Conservation (phyloP, 2,113 vertebrate genomes). For the Serinus canaria region DNA sequence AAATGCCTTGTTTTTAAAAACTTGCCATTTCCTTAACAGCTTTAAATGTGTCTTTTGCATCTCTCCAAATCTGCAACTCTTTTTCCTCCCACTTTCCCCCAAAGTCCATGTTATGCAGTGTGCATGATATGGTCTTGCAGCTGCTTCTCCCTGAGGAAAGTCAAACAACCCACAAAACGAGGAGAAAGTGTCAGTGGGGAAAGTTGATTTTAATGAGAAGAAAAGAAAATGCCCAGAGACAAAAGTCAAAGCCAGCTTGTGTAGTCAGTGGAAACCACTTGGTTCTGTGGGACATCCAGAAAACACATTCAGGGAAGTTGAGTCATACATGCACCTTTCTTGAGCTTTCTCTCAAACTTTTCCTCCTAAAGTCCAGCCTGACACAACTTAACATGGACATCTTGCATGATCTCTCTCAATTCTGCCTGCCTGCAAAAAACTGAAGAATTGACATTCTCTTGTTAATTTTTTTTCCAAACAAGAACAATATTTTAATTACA, state of each 20-base stretch:
- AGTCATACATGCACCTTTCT: neutral
- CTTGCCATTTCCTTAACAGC: neutral
- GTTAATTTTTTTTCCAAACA: neutral
- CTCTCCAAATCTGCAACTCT: neutral
- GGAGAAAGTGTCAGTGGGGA: neutral
- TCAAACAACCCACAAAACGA: neutral
- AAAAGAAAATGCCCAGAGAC: neutral
- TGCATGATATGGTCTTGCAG: neutral
- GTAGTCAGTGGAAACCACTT: neutral
- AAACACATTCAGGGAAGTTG: neutral
- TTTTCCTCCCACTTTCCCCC: neutral
- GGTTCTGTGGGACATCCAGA: neutral
- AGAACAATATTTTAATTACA: neutral
- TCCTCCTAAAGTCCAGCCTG: neutral
- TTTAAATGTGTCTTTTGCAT: conserved; percentile 3
- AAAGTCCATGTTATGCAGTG: neutral
- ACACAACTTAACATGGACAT: neutral
- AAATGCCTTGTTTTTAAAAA: conserved; percentile 27
- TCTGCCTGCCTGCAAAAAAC: neutral
- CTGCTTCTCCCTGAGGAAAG: neutral
- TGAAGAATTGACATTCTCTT: neutral
- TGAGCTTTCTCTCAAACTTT: neutral
- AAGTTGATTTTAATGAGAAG: neutral
- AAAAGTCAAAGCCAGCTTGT: neutral
- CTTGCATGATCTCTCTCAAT: neutral